Conservation (phyloP, 2,797 vertebrate genomes). For the Xiphorhynchus erythropygius region DNA sequence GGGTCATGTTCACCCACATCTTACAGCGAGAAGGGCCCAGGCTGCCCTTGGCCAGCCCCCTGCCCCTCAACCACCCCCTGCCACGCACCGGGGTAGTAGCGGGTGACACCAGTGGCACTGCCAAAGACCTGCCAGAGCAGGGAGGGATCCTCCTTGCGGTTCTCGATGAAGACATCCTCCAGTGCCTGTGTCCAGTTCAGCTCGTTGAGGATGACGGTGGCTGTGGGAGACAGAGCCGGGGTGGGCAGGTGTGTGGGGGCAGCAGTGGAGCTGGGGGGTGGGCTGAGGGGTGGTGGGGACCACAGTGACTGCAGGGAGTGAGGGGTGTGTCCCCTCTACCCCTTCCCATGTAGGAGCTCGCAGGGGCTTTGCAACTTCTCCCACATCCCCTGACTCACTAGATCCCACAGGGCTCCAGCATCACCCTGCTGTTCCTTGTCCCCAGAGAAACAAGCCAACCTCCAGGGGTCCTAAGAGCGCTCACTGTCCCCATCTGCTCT, state of each 20-base stretch:
- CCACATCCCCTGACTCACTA: fast-evolving
- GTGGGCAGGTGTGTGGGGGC: fast-evolving
- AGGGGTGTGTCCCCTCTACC: neutral
- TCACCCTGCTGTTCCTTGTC: neutral
- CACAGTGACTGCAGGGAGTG: fast-evolving
- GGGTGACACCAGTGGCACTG: slow-evolving; percentile 95
- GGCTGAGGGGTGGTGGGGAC: neutral
- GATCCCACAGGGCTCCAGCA: neutral
- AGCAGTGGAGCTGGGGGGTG: neutral
- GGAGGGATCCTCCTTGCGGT: slow-evolving; percentile 90
- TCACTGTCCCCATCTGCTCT: neutral
- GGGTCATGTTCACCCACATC: fast-evolving
- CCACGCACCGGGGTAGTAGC: slow-evolving; percentile 88
- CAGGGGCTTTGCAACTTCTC: neutral
- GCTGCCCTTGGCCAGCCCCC: neutral
- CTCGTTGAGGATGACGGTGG: slow-evolving; percentile 95
- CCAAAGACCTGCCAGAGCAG: slow-evolving; percentile 98
- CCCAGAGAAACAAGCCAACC: neutral
- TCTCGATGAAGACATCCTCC: slow-evolving; percentile 94
- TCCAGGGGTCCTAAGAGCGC: neutral
- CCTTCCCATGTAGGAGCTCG: neutral
- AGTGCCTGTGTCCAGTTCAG: slow-evolving; percentile 96
- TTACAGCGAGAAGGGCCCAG: neutral
- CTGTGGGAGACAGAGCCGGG: slow-evolving; percentile 68
- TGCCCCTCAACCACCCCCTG: fast-evolving